A percentile compares a stretch with the other conserved stretches of the same genome.
Conservation (phyloP, 2,113 vertebrate genomes). For the Hippocampus guttulatus region DNA sequence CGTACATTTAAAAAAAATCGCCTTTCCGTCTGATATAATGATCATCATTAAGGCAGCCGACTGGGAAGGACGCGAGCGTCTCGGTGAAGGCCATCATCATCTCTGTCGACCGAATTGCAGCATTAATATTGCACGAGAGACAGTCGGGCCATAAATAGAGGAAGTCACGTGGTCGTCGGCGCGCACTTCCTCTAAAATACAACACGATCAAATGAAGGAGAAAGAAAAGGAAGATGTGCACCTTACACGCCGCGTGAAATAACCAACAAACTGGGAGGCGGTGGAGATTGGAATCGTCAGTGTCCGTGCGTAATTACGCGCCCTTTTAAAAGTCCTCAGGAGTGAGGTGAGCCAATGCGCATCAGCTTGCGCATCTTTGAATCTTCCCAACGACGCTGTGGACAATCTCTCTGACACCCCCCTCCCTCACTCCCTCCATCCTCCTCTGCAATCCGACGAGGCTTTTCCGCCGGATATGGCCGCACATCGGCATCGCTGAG, state of each 20-base stretch:
- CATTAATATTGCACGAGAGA: constrained; percentile 19
- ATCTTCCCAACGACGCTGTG: constrained; percentile 56
- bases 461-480: constrained; percentile 59
- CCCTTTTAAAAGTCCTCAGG: too few species aligned
- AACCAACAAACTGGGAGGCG: background rate
- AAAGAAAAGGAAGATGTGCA: background rate
- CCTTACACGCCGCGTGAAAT: background rate
- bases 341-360: constrained; percentile 55
- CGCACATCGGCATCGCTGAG: constrained; percentile 63
- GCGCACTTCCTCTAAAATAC: constrained; percentile 4
- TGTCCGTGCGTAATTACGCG: constrained; percentile 22
- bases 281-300: constrained; percentile 20
- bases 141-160: constrained; percentile 4
- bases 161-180: constrained; percentile 4
- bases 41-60: background rate
- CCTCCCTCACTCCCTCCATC: constrained; percentile 34
- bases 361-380: constrained; percentile 69
- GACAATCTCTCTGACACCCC: constrained; percentile 63
- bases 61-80: background rate
- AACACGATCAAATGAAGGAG: background rate
- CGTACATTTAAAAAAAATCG: too few species aligned
- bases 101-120: background rate
- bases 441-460: constrained; percentile 62
- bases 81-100: background rate
- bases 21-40: background rate